Base-by-base conservation (phyloP, 2,888 invertebrate species). In the Pachycephus smyrnensis region DNA sequence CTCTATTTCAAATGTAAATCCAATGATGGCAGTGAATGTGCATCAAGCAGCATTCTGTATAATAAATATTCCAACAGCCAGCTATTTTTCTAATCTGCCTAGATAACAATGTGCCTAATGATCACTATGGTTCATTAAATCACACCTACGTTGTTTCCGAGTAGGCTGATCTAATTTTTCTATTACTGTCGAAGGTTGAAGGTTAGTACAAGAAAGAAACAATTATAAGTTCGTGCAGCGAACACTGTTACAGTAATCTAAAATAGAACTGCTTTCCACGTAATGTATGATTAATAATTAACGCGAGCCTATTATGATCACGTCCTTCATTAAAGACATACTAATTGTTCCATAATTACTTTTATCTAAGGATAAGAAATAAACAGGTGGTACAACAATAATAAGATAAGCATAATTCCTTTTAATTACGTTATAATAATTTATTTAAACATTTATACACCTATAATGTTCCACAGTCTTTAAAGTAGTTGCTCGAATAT, bases 391-490 rank as follows among this genome's bases (percentile, higher is more conserved):
- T 55, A 55, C 55, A 55, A 23, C 23, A 55, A 55, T 1, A 23
- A 35, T 35, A 3, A 55, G 55, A 55, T 1, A 55, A 55, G 40
- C 6, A 23, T 1, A 23, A 40, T 55, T 23, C 71, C 1, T 33
- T 32, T 74, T 81, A 82, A 82, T 81, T 81, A 86, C 83, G 76
- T 86, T 85, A 86, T 86, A 87, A 87, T 88, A 87, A 89, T 89
- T 89, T 89, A 88, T 89, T 88, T 88, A 86, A 89, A 89, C 88
- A 89, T 89, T 89, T 89, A 89, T 89, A 89, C 89, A 89, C 86
- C 86, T 89, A 89, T 87, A 87, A 88, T 88, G 87, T 87, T 88
- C 87, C 88, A 89, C 89, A 89, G 89, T 89, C 89, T 89, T 89
- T 85, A 88, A 88, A 86, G 84, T 86, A 87, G 83, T 87, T 88